Percentiles rank a stretch among this genome's conserved stretches.
Conservation (phyloP, 2,797 vertebrate genomes). For the Acropternis orthonyx region DNA sequence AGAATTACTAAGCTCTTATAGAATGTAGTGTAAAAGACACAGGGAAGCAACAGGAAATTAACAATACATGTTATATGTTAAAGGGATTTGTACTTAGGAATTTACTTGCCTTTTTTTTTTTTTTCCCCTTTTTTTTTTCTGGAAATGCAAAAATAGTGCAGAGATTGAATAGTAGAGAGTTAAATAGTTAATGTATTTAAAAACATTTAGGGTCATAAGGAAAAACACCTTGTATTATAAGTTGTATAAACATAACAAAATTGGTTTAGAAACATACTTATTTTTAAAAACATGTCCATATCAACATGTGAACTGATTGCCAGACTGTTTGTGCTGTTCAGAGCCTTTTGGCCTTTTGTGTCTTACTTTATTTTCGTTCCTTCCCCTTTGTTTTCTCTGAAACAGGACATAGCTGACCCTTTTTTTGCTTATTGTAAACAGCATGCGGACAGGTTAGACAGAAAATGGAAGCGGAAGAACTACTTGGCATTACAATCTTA, state of each 20-base stretch:
- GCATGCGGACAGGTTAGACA: conserved; percentile 97
- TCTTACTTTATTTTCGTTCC: conserved; percentile 14
- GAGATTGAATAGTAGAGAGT: neutral
- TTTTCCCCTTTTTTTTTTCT: neutral
- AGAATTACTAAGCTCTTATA: neutral
- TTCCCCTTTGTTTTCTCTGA: conserved; percentile 36
- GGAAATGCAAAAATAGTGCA: neutral
- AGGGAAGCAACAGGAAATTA: neutral
- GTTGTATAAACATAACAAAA: neutral
- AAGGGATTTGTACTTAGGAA: neutral
- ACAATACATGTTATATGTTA: neutral
- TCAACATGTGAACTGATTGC: neutral
- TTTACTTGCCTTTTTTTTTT: neutral
- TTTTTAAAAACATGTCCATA: neutral
- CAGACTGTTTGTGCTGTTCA: neutral
- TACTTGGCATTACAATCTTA: conserved; percentile 97
- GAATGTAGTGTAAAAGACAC: neutral
- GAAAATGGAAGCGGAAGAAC: conserved; percentile 99
- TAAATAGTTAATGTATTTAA: neutral
- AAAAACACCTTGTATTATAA: neutral
- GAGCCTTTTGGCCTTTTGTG: neutral
- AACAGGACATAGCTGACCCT: conserved; percentile 96
- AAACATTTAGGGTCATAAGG: rapidly evolving
- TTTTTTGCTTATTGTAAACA: conserved; percentile 99
- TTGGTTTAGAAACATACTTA: neutral